Conservation (phyloP, 1,140 invertebrate genomes). For the Odontomachus brunneus region DNA sequence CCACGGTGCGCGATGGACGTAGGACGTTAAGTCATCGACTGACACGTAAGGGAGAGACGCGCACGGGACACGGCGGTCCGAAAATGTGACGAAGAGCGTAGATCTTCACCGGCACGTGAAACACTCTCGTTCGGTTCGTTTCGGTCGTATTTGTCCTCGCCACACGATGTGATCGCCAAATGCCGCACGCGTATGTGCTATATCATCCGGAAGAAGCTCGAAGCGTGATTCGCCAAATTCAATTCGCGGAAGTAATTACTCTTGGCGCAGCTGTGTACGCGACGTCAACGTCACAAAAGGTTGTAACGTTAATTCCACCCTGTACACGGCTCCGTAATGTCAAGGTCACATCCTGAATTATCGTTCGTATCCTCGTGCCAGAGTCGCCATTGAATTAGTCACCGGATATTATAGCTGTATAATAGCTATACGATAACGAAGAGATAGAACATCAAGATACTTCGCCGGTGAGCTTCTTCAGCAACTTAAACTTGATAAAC, state of each 20-base stretch:
- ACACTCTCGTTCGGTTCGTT: too few species aligned
- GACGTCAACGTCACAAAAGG: slow-evolving; percentile 55
- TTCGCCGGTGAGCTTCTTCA: neutral
- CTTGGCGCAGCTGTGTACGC: slow-evolving; percentile 30
- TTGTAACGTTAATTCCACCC: slow-evolving; percentile 66
- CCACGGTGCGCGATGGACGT: neutral
- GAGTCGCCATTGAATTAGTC: slow-evolving; percentile 19
- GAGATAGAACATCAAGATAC: neutral
- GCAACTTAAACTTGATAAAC: slow-evolving; percentile 11
- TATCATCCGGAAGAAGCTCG: slow-evolving; percentile 8
- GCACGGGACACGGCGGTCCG: neutral
- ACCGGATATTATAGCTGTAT: neutral
- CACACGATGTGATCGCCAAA: too few species aligned
- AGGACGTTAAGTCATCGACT: neutral
- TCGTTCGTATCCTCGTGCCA: slow-evolving; percentile 19
- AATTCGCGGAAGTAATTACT: slow-evolving; percentile 56
- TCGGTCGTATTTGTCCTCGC: too few species aligned
- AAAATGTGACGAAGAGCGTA: neutral
- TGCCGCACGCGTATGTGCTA: neutral
- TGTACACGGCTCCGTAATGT: slow-evolving; percentile 66
- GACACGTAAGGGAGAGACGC: neutral
- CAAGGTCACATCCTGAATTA: slow-evolving; percentile 72
- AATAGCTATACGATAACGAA: neutral
- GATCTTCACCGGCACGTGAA: too few species aligned
- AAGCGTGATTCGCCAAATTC: slow-evolving; percentile 47